Percentiles rank a stretch among this genome's conserved stretches.
Conservation (phyloP, 2,888 invertebrate species). For the Drosophila silvestris region DNA sequence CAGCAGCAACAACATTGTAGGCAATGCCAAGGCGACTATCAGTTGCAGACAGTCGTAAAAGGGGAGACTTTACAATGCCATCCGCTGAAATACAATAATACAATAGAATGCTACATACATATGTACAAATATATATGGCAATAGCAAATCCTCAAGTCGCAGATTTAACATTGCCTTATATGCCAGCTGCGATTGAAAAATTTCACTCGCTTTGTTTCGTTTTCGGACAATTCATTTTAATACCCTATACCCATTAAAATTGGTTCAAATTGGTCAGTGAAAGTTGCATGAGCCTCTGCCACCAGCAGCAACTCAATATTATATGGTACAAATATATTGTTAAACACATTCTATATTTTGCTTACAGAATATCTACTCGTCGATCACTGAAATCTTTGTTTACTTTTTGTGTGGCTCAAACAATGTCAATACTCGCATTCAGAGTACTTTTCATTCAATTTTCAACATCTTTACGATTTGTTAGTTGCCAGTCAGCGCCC, state of each 20-base stretch:
- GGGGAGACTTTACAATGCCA: slow-evolving; percentile 64
- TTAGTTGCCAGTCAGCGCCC: slow-evolving; percentile 55
- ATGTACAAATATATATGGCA: slow-evolving; percentile 11
- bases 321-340: neutral
- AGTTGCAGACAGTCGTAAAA: slow-evolving; percentile 71
- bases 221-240: slow-evolving; percentile 40
- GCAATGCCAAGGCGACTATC: slow-evolving; percentile 74
- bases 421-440: slow-evolving; percentile 56
- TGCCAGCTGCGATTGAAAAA: slow-evolving; percentile 73
- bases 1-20: slow-evolving; percentile 49
- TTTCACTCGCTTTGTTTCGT: slow-evolving; percentile 56
- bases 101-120: slow-evolving; percentile 31
- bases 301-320: neutral
- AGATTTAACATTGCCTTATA: slow-evolving; percentile 45
- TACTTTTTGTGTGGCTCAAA: slow-evolving; percentile 21
- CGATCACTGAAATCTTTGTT: neutral
- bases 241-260: slow-evolving; percentile 6
- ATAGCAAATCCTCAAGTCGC: slow-evolving; percentile 50
- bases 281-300: neutral
- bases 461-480: slow-evolving; percentile 74
- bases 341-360: neutral
- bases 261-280: neutral
- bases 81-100: slow-evolving; percentile 44
- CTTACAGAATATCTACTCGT: slow-evolving; percentile 13
- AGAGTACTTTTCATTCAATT: slow-evolving; percentile 71